Percentiles rank a stretch among this genome's conserved stretches.
Conservation (phyloP, 2,797 vertebrate genomes). For the Nasua narica region DNA sequence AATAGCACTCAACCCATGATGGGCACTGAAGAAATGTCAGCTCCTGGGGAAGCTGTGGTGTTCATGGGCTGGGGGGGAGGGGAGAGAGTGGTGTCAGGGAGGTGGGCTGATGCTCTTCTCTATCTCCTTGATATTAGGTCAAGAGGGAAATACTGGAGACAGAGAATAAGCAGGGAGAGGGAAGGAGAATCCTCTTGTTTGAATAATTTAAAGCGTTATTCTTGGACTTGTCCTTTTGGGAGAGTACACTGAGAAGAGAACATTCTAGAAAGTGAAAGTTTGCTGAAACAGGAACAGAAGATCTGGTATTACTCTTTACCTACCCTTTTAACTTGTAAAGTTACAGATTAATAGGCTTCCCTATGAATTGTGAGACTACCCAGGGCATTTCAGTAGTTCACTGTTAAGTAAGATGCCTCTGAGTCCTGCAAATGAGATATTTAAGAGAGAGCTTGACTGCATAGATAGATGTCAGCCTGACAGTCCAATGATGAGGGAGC, state of each 20-base stretch:
- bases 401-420: neutral
- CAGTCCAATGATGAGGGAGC: neutral
- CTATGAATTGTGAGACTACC: neutral
- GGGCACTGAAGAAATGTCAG: neutral
- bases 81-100: neutral
- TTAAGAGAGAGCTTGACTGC: neutral
- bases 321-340: conserved; percentile 1
- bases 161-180: neutral
- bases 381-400: neutral
- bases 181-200: neutral
- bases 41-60: neutral
- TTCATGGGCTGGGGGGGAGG: neutral
- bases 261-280: neutral
- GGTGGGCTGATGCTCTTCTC: neutral
- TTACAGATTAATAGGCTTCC: neutral
- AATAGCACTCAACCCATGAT: neutral
- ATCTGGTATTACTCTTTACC: neutral
- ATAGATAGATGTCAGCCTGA: neutral
- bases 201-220: neutral
- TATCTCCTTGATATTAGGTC: neutral
- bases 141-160: neutral
- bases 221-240: neutral
- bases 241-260: neutral
- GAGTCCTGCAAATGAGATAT: neutral
- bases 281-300: neutral